These are phyloP conservation scores for Petrolisthes manimaculis DNA, from an alignment of 2,888 invertebrate genomes.

Conservation along the genomic window DNA sequence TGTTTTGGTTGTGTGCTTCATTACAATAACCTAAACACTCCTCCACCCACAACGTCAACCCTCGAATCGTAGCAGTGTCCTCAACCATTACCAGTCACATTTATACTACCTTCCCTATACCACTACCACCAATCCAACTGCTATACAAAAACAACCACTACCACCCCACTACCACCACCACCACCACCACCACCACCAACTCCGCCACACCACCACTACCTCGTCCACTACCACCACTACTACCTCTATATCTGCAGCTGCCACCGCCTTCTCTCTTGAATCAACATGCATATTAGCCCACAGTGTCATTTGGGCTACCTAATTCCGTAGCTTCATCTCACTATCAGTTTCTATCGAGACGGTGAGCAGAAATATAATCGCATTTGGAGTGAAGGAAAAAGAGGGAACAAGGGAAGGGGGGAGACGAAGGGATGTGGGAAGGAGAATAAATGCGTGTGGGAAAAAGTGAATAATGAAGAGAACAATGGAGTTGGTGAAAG, in stretches of 20 bases:
- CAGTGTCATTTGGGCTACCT: constrained; percentile 8
- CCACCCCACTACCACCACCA: neutral
- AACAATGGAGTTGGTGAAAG: no score
- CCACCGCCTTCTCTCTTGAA: no score
- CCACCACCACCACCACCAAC: neutral
- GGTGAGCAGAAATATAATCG: neutral
- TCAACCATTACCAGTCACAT: no score
- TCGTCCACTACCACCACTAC: neutral
- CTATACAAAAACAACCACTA: neutral
- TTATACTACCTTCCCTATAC: neutral
- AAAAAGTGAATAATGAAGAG: neutral
- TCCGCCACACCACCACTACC: neutral
- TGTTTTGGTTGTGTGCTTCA: no score
- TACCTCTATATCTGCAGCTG: no score
- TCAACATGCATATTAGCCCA: constrained; percentile 21
- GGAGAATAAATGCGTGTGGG: neutral
- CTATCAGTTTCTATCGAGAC: constrained; percentile 8
- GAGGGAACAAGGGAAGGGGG: no score
- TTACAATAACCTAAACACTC: no score
- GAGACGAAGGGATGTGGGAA: no score
- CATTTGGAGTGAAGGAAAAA: no score
- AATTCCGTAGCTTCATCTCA: neutral
- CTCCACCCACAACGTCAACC: no score
- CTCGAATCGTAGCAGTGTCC: no score
- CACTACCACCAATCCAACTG: neutral